These are phyloP conservation scores for Gulo gulo DNA, from an alignment of 2,113 vertebrate species.

Conservation along the genomic window DNA sequence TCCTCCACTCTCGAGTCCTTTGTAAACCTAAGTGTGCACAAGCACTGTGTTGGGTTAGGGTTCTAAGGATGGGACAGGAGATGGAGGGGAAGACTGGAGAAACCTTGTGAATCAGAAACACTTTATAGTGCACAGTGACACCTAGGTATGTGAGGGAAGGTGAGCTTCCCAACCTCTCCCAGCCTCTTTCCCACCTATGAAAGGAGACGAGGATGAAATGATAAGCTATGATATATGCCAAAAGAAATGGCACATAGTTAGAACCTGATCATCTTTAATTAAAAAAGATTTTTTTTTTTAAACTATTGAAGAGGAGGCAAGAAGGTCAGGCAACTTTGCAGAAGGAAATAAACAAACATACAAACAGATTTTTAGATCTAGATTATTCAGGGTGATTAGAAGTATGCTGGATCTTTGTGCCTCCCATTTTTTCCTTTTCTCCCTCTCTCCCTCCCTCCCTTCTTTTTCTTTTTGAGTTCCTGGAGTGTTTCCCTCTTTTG, in stretches of 20 bases:
- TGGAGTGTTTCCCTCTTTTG: neutral
- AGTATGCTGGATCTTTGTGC: neutral
- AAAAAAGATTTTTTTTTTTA: neutral
- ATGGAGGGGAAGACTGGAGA: neutral
- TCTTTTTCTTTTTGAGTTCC: neutral
- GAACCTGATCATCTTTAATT: slow-evolving; percentile 5
- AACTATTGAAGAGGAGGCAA: neutral
- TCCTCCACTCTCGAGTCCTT: neutral
- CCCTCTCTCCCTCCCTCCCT: too few relatives aligned
- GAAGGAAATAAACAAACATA: neutral
- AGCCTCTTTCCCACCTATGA: neutral
- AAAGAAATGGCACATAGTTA: slow-evolving; percentile 5
- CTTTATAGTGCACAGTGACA: neutral
- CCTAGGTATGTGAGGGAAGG: neutral
- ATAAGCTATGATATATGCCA: neutral
- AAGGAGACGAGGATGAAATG: neutral
- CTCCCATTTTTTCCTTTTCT: neutral
- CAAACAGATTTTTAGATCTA: neutral
- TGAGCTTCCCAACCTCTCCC: neutral
- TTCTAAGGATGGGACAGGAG: neutral
- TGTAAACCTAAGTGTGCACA: neutral
- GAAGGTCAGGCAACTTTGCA: neutral
- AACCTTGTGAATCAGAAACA: neutral
- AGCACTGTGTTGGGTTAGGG: neutral
- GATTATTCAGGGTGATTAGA: neutral